Percentiles rank a stretch among this genome's conserved stretches.
Evolutionary conservation across 2,113 vertebrate genomes (phyloP).

Genomic region (Strix aluco): DNA sequence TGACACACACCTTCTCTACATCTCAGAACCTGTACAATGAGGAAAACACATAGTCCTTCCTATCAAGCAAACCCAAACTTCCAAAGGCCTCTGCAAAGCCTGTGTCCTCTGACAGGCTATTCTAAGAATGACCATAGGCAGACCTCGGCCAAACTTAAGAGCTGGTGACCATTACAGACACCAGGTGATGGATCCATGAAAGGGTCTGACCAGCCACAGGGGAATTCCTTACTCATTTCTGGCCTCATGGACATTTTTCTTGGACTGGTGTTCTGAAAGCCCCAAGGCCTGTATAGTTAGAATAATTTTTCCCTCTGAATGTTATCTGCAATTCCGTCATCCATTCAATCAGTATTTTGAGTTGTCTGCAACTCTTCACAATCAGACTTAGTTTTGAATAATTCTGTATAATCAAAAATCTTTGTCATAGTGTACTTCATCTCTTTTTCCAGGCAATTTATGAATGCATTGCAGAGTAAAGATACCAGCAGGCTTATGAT

Average conservation of each 20-base stretch:
- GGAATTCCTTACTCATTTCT: neutral
- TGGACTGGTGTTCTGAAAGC: neutral
- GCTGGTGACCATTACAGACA: neutral
- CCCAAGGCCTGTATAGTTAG: neutral
- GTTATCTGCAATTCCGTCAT: neutral
- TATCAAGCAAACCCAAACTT: neutral
- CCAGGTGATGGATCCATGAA: neutral
- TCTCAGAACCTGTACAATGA: neutral
- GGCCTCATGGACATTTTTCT: neutral
- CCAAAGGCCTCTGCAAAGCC: neutral
- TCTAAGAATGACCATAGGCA: neutral
- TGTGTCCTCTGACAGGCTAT: neutral
- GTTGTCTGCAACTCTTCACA: neutral
- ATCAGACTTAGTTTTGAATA: neutral
- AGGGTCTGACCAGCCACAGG: neutral
- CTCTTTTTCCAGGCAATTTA: neutral
- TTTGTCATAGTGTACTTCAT: neutral
- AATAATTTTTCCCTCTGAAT: neutral
- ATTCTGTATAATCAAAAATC: neutral
- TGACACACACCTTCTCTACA: neutral
- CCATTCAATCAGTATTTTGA: neutral
- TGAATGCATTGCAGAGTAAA: neutral
- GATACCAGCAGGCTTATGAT: neutral
- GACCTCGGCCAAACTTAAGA: neutral
- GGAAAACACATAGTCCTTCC: neutral